Evolutionary conservation across 2,113 vertebrate species (phyloP).

Genomic region (Calypte anna): DNA sequence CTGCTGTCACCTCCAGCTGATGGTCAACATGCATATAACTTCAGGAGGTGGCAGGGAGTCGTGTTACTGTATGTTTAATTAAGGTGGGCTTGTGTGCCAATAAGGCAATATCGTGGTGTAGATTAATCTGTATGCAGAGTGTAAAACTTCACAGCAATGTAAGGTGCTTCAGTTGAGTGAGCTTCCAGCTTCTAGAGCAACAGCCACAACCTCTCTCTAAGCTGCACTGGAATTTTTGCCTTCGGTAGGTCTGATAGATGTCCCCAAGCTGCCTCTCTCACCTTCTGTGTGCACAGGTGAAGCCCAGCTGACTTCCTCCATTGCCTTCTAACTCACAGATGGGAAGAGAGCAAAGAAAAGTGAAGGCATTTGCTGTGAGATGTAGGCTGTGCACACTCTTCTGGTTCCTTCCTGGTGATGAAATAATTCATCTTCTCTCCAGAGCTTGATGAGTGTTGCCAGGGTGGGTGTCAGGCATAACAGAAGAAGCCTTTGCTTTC

Average conservation of each 20-base stretch:
- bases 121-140: neutral
- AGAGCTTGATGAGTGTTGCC: neutral
- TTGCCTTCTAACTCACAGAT: constrained; percentile 30
- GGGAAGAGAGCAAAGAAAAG: constrained; percentile 6
- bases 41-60: neutral
- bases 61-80: neutral
- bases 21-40: neutral
- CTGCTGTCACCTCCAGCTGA: neutral
- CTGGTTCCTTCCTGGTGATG: neutral
- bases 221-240: neutral
- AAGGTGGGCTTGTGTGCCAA: neutral
- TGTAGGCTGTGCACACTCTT: neutral
- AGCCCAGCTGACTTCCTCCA: neutral
- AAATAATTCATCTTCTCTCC: neutral
- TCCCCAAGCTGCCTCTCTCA: neutral
- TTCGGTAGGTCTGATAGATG: neutral
- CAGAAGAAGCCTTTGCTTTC: constrained; percentile 6
- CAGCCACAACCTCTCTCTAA: constrained; percentile 15
- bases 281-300: neutral
- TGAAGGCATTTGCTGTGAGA: neutral
- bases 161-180: constrained; percentile 42
- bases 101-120: neutral
- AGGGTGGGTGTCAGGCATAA: neutral
- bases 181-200: constrained; percentile 60
- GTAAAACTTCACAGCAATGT: constrained; percentile 31